phyloP scores from a whole-genome alignment of 2,797 vertebrate genomes.

The Rhodeus uyekii region DNA sequence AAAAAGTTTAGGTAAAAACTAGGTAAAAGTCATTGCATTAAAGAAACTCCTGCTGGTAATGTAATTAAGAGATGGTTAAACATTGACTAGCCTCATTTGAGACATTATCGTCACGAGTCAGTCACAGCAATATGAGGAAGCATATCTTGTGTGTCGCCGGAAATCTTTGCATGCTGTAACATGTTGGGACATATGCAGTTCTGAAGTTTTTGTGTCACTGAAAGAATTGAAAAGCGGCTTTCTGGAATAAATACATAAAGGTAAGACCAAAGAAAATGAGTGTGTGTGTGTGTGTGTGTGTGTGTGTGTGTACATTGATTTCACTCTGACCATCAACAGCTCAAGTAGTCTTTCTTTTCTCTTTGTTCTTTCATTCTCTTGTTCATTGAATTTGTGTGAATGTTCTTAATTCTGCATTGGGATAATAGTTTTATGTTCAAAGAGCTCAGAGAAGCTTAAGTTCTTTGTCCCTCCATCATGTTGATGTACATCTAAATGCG shows the following conservation, averaged over 20 bases:
- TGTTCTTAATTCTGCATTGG: constrained; percentile 1
- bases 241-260: constrained; percentile 3
- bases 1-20: no score
- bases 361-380: neutral
- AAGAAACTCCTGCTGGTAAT: neutral
- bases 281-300: neutral
- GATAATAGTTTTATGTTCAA: neutral
- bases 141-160: neutral
- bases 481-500: neutral
- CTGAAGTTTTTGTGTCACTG: neutral
- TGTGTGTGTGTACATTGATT: neutral
- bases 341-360: neutral
- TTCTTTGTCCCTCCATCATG: neutral
- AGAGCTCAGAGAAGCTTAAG: neutral
- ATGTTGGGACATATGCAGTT: constrained; percentile 22
- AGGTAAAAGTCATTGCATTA: constrained; percentile 6
- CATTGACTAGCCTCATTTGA: constrained; percentile 18
- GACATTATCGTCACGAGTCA: constrained; percentile 1
- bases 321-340: neutral
- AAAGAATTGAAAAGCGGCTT: neutral
- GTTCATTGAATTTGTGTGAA: neutral
- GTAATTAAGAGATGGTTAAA: neutral
- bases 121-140: constrained; percentile 4
- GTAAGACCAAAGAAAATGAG: neutral
- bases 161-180: constrained; percentile 1